Base-by-base conservation (phyloP, 2,113 vertebrate species). In the Saguinus imperator region DNA sequence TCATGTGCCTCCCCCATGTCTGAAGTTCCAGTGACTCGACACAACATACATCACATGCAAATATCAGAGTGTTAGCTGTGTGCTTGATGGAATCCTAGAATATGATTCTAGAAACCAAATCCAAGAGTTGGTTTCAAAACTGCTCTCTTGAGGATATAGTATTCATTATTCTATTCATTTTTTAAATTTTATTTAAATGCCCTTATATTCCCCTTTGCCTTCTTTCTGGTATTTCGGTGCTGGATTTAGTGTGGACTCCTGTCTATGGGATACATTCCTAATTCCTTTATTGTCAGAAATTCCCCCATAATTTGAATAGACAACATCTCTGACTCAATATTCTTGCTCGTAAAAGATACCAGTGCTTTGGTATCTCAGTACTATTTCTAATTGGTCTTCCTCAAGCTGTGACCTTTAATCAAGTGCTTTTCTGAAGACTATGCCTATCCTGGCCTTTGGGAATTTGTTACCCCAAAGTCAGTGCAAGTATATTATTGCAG, bases 161-260 rank as follows among this genome's bases (percentile, higher is more conserved):
- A 68, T 82, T 73, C 32, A 79, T 92, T 91, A 76, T 87, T 70
- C n/a, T 85, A 7, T 72, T 45, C 55, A 20, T 96, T 70, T 96
- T 61, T 58, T 4, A 50, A 50, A 50, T 52, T 32, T 90, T 55
- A n/a, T 68, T 87, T 90, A 92, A 89, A 94, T 58, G 14, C n/a
- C 87, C 55, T 91, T 40, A 20, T 83, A 94, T 93, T 35, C 40
- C n/a, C 27, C 75, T 77, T 80, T 77, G 48, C n/a, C 11, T 83
- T 88, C 50, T 85, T 87, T 75, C 32, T 76, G 6, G 1, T 8
- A 80, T 70, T 87, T 87, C 52, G 70, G n/a, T 87, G 52, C 25
- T 84, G 29, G 29, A 27, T 11, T 55, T 29, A 89, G 10, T 48
- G 12, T 83, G 35, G 10, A 16, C n/a, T 84, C 17, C 9, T 61